A percentile compares a stretch with the other conserved stretches of the same genome.
These are phyloP conservation scores for Melipona quadrifasciata DNA, from an alignment of 1,140 invertebrate genomes.

Conservation along the genomic window DNA sequence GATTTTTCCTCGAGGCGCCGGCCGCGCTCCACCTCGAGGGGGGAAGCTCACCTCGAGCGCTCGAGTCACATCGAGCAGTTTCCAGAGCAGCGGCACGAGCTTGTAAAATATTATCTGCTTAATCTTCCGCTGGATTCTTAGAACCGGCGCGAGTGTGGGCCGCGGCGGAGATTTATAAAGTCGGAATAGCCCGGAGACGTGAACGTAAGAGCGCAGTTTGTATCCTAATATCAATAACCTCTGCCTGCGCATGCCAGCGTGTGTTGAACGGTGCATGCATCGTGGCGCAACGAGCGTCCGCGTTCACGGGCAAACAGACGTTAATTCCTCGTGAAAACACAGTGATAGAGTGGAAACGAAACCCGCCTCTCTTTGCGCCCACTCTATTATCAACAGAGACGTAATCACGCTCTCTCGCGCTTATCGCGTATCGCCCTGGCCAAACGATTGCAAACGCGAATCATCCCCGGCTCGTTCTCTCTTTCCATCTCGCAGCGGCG, in stretches of 20 bases:
- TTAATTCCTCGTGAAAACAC: constrained; percentile 28
- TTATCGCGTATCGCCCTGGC: constrained; percentile 30
- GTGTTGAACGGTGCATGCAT: neutral
- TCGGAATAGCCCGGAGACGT: neutral
- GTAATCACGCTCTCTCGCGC: constrained; percentile 17
- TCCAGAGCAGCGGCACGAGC: neutral
- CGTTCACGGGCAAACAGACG: constrained; percentile 15
- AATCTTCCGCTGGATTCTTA: neutral
- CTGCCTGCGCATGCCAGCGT: no score
- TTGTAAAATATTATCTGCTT: neutral
- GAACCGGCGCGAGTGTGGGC: neutral
- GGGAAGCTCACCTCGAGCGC: neutral
- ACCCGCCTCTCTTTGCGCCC: neutral
- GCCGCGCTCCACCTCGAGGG: no score
- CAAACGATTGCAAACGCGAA: neutral
- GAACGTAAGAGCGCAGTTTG: constrained; percentile 6
- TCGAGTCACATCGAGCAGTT: neutral
- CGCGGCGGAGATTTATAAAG: neutral
- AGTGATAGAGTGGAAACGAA: constrained; percentile 8
- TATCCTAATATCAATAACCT: constrained; percentile 34
- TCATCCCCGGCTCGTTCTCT: neutral
- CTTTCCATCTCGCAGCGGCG: neutral
- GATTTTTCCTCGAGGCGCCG: neutral
- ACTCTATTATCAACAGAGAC: constrained; percentile 30
- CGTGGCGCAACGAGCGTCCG: neutral